Conservation (phyloP, 2,113 vertebrate species). For the Psilopsiagon aurifrons region DNA sequence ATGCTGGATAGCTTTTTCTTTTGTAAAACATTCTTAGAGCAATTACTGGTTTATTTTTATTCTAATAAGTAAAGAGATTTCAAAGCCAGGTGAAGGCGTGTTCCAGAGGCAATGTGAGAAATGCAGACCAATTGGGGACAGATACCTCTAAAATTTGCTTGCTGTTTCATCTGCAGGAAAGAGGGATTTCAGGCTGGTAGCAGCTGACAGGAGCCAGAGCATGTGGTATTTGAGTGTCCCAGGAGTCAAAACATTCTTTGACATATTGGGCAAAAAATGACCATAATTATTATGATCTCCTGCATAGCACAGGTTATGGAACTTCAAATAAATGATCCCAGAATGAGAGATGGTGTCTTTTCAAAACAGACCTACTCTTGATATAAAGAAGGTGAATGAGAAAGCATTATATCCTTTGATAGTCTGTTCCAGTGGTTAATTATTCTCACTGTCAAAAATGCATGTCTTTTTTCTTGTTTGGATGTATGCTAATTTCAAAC, state of each 20-base stretch:
- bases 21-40: neutral
- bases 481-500: conserved; percentile 38
- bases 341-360: neutral
- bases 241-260: conserved; percentile 12
- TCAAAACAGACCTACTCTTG: neutral
- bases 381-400: neutral
- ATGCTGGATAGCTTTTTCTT: neutral
- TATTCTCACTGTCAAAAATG: conserved; percentile 15
- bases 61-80: neutral
- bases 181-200: neutral
- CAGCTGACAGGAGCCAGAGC: neutral
- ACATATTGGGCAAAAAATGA: neutral
- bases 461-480: neutral
- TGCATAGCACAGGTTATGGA: neutral
- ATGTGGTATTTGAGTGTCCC: neutral
- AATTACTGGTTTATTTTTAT: neutral
- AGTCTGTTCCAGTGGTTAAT: neutral
- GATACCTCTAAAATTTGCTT: neutral
- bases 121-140: neutral
- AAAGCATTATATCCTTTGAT: neutral
- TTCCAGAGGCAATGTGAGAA: neutral
- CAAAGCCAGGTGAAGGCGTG: neutral
- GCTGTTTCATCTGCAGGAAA: neutral
- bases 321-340: neutral
- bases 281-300: neutral